A percentile compares a stretch with the other conserved stretches of the same genome.
Evolutionary conservation across 2,888 invertebrate species (phyloP).

Genomic region (Tenthredo scrophulariae): DNA sequence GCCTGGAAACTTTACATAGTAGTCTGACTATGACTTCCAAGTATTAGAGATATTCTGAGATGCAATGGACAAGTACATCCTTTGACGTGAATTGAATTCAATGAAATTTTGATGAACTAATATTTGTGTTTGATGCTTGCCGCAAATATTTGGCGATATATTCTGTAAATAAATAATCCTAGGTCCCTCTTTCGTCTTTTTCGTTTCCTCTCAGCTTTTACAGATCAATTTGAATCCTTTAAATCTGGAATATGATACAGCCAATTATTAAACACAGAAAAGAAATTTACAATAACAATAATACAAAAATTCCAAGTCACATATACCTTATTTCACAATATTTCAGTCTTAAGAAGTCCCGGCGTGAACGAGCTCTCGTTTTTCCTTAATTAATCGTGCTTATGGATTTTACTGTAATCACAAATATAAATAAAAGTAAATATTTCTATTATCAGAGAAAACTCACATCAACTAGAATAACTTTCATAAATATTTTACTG

Average conservation of each 20-base stretch:
- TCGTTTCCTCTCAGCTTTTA: background rate
- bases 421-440: background rate
- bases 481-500: constrained; percentile 4
- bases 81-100: background rate
- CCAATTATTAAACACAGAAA: background rate
- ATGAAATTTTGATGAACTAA: background rate
- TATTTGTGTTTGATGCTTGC: background rate
- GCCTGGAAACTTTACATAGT: background rate
- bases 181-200: background rate
- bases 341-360: constrained; percentile 39
- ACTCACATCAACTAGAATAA: background rate
- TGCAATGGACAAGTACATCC: background rate
- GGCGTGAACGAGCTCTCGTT: background rate
- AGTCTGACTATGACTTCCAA: background rate
- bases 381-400: constrained; percentile 9
- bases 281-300: background rate
- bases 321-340: constrained; percentile 35
- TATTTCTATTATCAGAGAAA: background rate
- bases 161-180: constrained; percentile 8
- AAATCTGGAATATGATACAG: constrained; percentile 37
- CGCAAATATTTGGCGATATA: background rate
- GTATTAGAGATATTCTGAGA: background rate
- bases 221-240: constrained; percentile 14
- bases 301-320: background rate
- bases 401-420: constrained; percentile 9